Conservation (phyloP, 2,113 vertebrate species). For the Nanorana parkeri region DNA sequence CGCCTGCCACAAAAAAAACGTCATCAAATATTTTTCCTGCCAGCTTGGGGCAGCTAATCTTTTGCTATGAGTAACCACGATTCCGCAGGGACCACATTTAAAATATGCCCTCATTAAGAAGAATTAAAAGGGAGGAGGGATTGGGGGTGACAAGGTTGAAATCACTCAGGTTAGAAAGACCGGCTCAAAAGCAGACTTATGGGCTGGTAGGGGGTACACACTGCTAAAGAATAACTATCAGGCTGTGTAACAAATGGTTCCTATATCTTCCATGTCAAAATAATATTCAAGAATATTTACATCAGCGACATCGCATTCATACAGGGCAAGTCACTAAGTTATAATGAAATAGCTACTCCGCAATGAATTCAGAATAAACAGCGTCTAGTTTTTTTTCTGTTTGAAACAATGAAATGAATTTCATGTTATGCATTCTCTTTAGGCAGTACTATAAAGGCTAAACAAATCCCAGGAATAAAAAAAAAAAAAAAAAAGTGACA, state of each 20-base stretch:
- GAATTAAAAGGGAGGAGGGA: conserved; percentile 51
- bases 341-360: too few relatives aligned
- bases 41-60: conserved; percentile 36
- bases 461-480: too few relatives aligned
- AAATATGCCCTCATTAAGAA: conserved; percentile 57
- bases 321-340: too few relatives aligned
- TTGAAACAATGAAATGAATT: too few relatives aligned
- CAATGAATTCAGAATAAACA: too few relatives aligned
- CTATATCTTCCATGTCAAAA: not conserved
- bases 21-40: conserved; percentile 52
- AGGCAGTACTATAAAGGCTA: too few relatives aligned
- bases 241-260: not conserved
- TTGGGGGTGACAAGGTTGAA: conserved; percentile 10
- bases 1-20: conserved; percentile 19
- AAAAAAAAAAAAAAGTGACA: too few relatives aligned
- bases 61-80: conserved; percentile 30
- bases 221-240: not conserved
- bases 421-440: too few relatives aligned
- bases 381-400: too few relatives aligned
- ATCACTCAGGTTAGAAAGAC: conserved; percentile 21
- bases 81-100: conserved; percentile 34
- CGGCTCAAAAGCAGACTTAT: conserved; percentile 11
- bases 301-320: too few relatives aligned
- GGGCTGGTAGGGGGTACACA: not conserved
- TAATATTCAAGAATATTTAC: not conserved